phyloP scores from a whole-genome alignment of 2,888 invertebrate genomes.

The Blastobasis adustella region DNA sequence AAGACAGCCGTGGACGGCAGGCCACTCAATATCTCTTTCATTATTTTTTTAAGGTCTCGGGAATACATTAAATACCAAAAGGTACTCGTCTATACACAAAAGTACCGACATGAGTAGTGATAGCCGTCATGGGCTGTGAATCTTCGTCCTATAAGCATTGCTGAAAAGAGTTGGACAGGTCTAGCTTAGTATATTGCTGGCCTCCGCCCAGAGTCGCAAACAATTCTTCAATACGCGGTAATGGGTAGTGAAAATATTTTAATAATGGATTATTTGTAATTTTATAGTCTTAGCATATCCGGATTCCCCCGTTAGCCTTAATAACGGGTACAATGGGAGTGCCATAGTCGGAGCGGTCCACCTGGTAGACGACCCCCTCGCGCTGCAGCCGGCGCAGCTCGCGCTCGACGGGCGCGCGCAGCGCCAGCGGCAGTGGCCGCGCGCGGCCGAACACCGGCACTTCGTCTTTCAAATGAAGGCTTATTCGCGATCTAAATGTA shows the following conservation, averaged over 20 bases:
- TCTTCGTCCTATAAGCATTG: constrained; percentile 12
- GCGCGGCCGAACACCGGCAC: constrained; percentile 13
- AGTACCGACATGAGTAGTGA: constrained; percentile 6
- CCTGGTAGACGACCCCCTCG: constrained; percentile 6
- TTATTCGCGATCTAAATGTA: constrained; percentile 6
- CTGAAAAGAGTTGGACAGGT: constrained; percentile 17
- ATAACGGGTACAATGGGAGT: background rate
- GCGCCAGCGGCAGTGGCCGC: constrained; percentile 19
- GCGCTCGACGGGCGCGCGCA: constrained; percentile 3
- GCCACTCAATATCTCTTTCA: too few species aligned
- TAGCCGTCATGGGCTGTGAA: constrained; percentile 18
- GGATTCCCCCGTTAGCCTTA: too few species aligned
- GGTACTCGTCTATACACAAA: constrained; percentile 13
- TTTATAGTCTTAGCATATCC: constrained; percentile 21
- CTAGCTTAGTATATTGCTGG: constrained; percentile 17
- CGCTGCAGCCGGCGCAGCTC: constrained; percentile 12
- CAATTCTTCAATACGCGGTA: constrained; percentile 15
- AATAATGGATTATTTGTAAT: constrained; percentile 17
- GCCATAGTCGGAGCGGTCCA: constrained; percentile 14
- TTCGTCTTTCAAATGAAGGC: background rate
- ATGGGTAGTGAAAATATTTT: constrained; percentile 16
- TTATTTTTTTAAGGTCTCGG: background rate
- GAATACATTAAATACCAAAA: constrained; percentile 11
- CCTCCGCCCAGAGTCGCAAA: constrained; percentile 14
- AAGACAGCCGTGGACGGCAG: too few species aligned